Evolutionary conservation across 1,140 invertebrate genomes (phyloP), one percentile per base, ranked within the genome.

Genomic region (Drosophila pallidifrons): DNA sequence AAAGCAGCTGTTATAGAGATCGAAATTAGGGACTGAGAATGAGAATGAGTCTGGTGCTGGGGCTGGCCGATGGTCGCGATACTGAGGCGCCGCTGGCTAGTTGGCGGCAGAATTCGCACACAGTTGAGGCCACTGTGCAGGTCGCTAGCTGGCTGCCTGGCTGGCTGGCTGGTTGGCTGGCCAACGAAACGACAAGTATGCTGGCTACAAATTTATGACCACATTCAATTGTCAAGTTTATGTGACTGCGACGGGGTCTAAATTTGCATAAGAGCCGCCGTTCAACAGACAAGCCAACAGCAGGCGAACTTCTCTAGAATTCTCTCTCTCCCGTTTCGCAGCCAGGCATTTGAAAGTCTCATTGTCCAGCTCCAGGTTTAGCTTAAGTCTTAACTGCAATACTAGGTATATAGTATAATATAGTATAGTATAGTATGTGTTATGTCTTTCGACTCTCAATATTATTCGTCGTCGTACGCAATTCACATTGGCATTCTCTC

Each of bases 171-270:
- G 20, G 41, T 13, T 54, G 20, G 30, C 6, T 54, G 51, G 51
- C 51, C 51, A 25, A 11, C 30, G 51, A 5, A 10, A 67, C 75
- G 70, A 74, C 69, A 68, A 46, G 38, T 65, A 61, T 51, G 64
- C 13, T 66, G 80, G 47, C 58, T 52, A 52, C 70, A 65, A 87
- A 87, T 87, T 88, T 87, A 88, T 88, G 76, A 73, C 80, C 82
- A 83, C 82, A 87, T 87, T 87, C 82, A 87, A 87, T 87, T 87
- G 80, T 83, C 83, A 83, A 88, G 83, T 88, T 88, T 88, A 86
- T 88, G 83, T 88, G 83, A 85, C 82, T 81, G 79, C 61, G 60
- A 52, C 66, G 75, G 54, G 51, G 74, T 66, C 79, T 75, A 63
- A 71, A 85, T 85, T 85, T 85, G 82, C 82, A 85, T 85, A 85